phyloP scores from a whole-genome alignment of 2,113 vertebrate genomes.

The Triplophysa siluroides region DNA sequence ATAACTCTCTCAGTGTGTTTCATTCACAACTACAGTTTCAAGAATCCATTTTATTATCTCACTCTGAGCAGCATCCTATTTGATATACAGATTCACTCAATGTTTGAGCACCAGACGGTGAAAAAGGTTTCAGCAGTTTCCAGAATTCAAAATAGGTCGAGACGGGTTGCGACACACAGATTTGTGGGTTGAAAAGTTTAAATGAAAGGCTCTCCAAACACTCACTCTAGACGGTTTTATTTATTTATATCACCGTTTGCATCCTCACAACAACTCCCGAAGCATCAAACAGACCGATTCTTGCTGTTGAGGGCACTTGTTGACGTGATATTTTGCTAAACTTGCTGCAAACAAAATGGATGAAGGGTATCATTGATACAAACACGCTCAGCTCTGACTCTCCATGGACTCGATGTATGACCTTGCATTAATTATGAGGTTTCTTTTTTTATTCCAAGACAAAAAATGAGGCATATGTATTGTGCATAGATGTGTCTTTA shows the following conservation, averaged over 20 bases:
- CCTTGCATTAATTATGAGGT: not conserved
- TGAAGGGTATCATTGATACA: not conserved
- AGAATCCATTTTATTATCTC: conserved; percentile 19
- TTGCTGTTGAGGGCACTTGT: not conserved
- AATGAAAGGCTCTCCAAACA: not conserved
- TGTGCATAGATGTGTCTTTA: too few species aligned
- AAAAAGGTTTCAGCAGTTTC: not conserved
- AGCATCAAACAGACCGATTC: not conserved
- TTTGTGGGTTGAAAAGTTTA: conserved; percentile 1
- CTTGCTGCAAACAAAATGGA: not conserved
- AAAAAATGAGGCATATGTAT: too few species aligned
- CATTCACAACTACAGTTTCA: not conserved
- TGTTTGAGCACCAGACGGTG: not conserved
- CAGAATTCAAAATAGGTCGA: not conserved
- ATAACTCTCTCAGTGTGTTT: not conserved
- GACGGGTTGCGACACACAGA: not conserved
- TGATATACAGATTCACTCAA: conserved; percentile 6
- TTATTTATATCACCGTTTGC: not conserved
- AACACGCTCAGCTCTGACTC: not conserved
- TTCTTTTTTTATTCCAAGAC: too few species aligned
- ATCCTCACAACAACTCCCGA: not conserved
- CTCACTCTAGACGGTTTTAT: not conserved
- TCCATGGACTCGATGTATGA: not conserved
- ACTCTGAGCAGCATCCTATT: not conserved
- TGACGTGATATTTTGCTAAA: not conserved